phyloP scores from a whole-genome alignment of 1,140 invertebrate genomes.

The Drosophila repleta region DNA sequence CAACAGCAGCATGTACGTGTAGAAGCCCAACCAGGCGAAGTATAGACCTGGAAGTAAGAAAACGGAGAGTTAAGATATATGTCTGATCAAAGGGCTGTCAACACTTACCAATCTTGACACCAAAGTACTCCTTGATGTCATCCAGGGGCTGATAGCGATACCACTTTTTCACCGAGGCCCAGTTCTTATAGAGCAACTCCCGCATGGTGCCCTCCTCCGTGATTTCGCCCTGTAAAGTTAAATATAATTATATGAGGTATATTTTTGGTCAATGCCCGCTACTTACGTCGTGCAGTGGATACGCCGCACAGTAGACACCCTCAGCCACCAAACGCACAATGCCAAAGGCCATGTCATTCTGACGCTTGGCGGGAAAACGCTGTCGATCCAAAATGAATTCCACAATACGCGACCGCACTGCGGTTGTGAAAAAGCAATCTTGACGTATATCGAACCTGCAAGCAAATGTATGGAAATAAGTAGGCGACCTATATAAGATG shows the following conservation, averaged over 20 bases:
- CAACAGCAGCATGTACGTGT: conserved; percentile 96
- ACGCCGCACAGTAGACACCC: conserved; percentile 92
- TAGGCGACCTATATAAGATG: not conserved
- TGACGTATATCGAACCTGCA: conserved; percentile 92
- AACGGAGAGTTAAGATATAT: not conserved
- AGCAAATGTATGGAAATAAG: conserved; percentile 12
- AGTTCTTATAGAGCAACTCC: conserved; percentile 92
- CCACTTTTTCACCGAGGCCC: conserved; percentile 92
- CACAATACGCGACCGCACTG: conserved; percentile 93
- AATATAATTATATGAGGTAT: not conserved
- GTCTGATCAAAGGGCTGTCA: not conserved
- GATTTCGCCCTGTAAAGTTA: conserved; percentile 88
- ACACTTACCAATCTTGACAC: conserved; percentile 92
- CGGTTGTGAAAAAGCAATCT: conserved; percentile 93
- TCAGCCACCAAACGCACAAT: conserved; percentile 92
- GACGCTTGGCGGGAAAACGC: conserved; percentile 88
- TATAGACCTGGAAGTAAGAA: conserved; percentile 86
- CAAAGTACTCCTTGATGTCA: conserved; percentile 95
- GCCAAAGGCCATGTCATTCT: conserved; percentile 91
- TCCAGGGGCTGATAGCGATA: conserved; percentile 95
- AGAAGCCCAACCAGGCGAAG: conserved; percentile 99
- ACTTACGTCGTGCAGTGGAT: conserved; percentile 95
- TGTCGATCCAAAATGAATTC: conserved; percentile 96
- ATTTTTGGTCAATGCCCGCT: not conserved
- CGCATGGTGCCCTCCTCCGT: conserved; percentile 88